phyloP scores from a whole-genome alignment of 2,888 invertebrate species.

The Andrena fulva region DNA sequence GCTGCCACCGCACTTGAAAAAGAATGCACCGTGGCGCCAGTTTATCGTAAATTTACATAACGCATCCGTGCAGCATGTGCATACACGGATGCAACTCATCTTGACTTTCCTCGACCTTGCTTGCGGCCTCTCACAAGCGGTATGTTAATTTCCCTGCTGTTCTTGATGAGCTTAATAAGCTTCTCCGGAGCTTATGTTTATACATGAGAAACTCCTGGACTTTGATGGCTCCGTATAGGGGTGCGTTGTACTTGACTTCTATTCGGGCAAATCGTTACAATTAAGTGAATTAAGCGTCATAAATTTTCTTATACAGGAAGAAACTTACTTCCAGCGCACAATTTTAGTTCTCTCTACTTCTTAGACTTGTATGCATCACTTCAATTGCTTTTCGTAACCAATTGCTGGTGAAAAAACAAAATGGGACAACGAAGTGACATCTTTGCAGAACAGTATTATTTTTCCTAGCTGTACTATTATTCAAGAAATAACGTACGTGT shows the following conservation, averaged over 20 bases:
- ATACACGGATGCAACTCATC: conserved; percentile 9
- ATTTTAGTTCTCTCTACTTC: too few species aligned
- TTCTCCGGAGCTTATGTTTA: background rate
- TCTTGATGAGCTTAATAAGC: background rate
- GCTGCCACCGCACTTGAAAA: conserved; percentile 24
- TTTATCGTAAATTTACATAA: conserved; percentile 55
- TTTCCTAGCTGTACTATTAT: background rate
- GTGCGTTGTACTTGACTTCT: background rate
- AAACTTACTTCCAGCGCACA: too few species aligned
- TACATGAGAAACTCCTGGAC: background rate
- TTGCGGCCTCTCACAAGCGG: background rate
- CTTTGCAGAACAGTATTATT: background rate
- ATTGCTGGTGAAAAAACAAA: too few species aligned
- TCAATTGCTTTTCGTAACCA: too few species aligned
- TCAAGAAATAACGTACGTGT: background rate
- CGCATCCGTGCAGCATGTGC: conserved; percentile 23
- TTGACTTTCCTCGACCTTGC: conserved; percentile 22
- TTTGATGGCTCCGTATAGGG: background rate
- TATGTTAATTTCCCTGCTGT: conserved; percentile 24
- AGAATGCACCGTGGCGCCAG: conserved; percentile 34
- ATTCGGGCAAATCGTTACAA: too few species aligned
- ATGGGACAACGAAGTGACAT: too few species aligned
- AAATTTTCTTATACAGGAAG: background rate
- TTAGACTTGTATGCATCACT: too few species aligned
- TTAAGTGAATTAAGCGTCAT: too few species aligned